phyloP scores from a whole-genome alignment of 2,113 vertebrate genomes.

The Scolopax mira region DNA sequence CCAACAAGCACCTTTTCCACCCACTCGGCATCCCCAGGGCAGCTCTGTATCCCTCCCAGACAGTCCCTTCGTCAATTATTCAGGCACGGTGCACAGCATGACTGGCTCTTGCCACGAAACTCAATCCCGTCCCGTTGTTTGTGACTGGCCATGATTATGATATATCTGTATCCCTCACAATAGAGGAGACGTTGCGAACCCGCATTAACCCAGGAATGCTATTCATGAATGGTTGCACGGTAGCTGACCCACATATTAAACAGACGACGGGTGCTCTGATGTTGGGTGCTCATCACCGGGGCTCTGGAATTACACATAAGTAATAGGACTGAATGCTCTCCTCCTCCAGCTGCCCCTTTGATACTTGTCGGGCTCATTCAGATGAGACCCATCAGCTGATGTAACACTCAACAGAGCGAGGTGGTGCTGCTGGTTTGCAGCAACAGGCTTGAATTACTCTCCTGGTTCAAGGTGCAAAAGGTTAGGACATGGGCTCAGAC shows the following conservation, averaged over 20 bases:
- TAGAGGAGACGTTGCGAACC: background rate
- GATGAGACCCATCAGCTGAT: background rate
- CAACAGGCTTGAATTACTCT: background rate
- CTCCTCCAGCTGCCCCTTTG: background rate
- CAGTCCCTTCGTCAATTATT: constrained; percentile 39
- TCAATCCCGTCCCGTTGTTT: background rate
- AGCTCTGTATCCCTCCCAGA: background rate
- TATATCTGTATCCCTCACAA: background rate
- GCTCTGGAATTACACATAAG: background rate
- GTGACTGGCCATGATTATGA: background rate
- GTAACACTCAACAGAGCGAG: background rate
- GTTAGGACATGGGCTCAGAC: background rate
- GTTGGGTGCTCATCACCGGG: background rate
- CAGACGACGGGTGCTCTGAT: rapidly evolving
- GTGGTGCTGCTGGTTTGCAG: background rate
- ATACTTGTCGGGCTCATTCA: background rate
- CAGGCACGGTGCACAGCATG: background rate
- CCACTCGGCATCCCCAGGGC: background rate
- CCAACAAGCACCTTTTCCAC: background rate
- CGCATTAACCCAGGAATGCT: background rate
- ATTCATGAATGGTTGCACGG: background rate
- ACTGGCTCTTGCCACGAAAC: background rate
- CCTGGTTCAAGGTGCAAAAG: background rate
- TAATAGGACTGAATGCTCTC: background rate
- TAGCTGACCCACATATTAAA: background rate